These are phyloP conservation scores for Camptogramma bilineatum DNA, from an alignment of 2,888 invertebrate species.

Conservation along the genomic window DNA sequence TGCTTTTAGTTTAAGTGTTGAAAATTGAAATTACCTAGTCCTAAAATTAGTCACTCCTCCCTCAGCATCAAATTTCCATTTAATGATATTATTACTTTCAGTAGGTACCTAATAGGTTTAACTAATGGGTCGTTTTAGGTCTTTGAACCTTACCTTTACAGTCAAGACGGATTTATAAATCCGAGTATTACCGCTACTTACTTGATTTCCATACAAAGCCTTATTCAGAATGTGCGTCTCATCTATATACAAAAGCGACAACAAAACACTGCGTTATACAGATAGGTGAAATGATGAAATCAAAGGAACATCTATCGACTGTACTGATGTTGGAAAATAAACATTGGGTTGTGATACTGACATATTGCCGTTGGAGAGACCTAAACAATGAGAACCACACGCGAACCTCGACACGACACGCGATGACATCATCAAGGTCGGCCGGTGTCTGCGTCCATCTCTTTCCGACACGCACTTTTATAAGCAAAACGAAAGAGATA, in stretches of 20 bases:
- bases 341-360: conserved; percentile 20
- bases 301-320: conserved; percentile 2
- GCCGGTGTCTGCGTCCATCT: conserved; percentile 53
- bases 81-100: too few relatives aligned
- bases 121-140: conserved; percentile 1
- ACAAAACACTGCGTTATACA: background rate
- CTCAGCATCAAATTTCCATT: too few relatives aligned
- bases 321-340: background rate
- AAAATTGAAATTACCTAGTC: too few relatives aligned
- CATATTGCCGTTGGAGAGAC: conserved; percentile 23
- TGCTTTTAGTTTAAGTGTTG: too few relatives aligned
- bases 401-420: conserved; percentile 61
- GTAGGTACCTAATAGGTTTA: background rate
- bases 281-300: background rate
- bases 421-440: conserved; percentile 81
- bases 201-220: conserved; percentile 16
- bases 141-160: conserved; percentile 14
- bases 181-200: background rate
- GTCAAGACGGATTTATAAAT: conserved; percentile 13
- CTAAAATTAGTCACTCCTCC: too few relatives aligned
- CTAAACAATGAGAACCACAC: conserved; percentile 46
- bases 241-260: background rate
- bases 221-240: conserved; percentile 1
- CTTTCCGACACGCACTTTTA: conserved; percentile 27
- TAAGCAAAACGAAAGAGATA: conserved; percentile 27